These are phyloP conservation scores for Cantharis rufa DNA, from an alignment of 2,888 invertebrate species.

Conservation along the genomic window DNA sequence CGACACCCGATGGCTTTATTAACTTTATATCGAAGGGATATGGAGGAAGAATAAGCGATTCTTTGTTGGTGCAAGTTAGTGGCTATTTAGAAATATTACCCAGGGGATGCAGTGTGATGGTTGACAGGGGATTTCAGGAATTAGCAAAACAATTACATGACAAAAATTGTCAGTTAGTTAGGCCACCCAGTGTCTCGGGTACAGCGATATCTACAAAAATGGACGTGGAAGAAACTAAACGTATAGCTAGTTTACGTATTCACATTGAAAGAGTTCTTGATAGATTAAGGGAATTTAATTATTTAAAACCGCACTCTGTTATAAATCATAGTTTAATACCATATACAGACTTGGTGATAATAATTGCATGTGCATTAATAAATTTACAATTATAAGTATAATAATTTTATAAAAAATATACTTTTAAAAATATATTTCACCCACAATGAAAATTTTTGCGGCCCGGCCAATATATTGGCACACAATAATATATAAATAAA, in stretches of 20 bases:
- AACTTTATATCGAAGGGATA: slow-evolving; percentile 32
- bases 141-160: slow-evolving; percentile 6
- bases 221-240: slow-evolving; percentile 12
- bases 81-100: slow-evolving; percentile 20
- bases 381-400: no score
- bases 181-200: slow-evolving; percentile 18
- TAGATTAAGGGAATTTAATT: slow-evolving; percentile 22
- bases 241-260: slow-evolving; percentile 6
- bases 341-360: not conserved
- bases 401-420: no score
- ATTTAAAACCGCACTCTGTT: slow-evolving; percentile 22
- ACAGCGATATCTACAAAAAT: slow-evolving; percentile 2
- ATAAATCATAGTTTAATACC: not conserved
- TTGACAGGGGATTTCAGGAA: slow-evolving; percentile 23
- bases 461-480: no score
- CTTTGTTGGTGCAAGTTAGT: slow-evolving; percentile 19
- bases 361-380: no score
- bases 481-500: no score
- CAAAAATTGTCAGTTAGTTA: slow-evolving; percentile 14
- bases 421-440: no score
- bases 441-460: no score
- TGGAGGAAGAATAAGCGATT: slow-evolving; percentile 25
- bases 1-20: slow-evolving; percentile 36
- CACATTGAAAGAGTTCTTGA: slow-evolving; percentile 24
- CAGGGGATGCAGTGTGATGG: slow-evolving; percentile 7